Evolutionary conservation across 2,888 invertebrate genomes (phyloP), one percentile per base, ranked within the genome.

Genomic region (Leucoma salicis): DNA sequence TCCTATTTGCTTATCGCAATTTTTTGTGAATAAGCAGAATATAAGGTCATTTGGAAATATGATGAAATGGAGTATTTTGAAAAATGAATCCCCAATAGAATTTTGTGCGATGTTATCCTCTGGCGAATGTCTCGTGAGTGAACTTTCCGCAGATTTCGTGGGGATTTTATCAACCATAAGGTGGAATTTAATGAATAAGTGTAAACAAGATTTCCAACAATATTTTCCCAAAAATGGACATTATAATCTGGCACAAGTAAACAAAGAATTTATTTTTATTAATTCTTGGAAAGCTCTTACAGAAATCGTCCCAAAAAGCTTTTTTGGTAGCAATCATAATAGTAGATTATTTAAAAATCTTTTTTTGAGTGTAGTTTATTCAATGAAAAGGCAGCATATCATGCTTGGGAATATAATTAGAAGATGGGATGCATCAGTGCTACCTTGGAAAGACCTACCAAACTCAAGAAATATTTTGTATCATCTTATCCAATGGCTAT

Each of bases 1-100:
- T 8, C 67, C 74, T 0, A 42, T 80, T 40, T 84, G 83, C 61
- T 62, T 82, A 44, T 76, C 86, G 1, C 72, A 80, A 47, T 66
- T 75, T 53, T 88, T 88, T 54, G 67, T 74, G 3, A 84, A 86
- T 58, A 89, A 87, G 63, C 81, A 83, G 63, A 84, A 87, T 60
- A 64, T 84, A 27, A 67, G 89, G 41, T 83, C 85, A 1, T 79
- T 70, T 49, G 61, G 56, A 38, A 84, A 82, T 59, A 55, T 83
- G 52, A 28, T 82, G 13, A 74, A 77, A 56, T 44, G 54, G 14
- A 71, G 68, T 43, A 51, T 70, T 47, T 48, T 78, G n/a, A 78
- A 70, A 53, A 57, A 60, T 29, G 3, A 1, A 5, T 10, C 2
- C 6, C 6, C 7, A 29, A 13, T 49, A 5, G 75, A 76, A 40